phyloP scores from a whole-genome alignment of 2,797 vertebrate genomes.

The Sebastes hopkinsi region DNA sequence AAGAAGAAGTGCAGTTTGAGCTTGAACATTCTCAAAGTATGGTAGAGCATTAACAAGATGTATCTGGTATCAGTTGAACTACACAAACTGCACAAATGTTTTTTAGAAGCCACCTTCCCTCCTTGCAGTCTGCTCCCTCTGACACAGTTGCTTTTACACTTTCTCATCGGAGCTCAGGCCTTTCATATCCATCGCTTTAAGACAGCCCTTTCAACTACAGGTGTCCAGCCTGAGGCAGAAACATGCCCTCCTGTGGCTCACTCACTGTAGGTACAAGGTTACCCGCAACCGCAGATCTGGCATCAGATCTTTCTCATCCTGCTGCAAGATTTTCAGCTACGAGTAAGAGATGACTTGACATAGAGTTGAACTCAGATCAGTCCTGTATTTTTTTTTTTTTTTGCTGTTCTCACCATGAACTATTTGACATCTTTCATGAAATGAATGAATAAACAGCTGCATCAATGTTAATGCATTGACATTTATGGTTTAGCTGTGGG shows the following conservation, averaged over 20 bases:
- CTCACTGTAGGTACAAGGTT: slow-evolving; percentile 57
- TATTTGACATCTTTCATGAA: background rate
- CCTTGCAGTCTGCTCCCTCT: slow-evolving; percentile 14
- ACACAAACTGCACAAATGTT: background rate
- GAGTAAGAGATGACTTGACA: background rate
- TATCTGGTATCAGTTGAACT: background rate
- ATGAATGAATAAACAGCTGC: background rate
- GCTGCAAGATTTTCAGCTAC: slow-evolving; percentile 15
- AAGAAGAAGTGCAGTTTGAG: background rate
- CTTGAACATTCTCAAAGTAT: background rate
- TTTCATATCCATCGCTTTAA: slow-evolving; percentile 57
- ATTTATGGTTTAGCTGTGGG: background rate
- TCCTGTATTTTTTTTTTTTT: background rate
- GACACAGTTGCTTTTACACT: slow-evolving; percentile 15
- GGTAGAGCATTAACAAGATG: background rate
- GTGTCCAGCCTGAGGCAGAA: slow-evolving; percentile 66
- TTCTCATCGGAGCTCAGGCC: slow-evolving; percentile 16
- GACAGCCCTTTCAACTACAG: slow-evolving; percentile 57
- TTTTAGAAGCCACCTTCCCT: background rate
- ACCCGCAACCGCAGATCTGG: slow-evolving; percentile 34
- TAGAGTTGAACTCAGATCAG: slow-evolving; percentile 18
- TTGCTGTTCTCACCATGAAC: background rate
- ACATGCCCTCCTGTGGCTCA: slow-evolving; percentile 57
- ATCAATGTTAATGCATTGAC: background rate
- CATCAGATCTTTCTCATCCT: slow-evolving; percentile 37